Base-by-base conservation (phyloP, 2,113 vertebrate genomes). In the Carlito syrichta region DNA sequence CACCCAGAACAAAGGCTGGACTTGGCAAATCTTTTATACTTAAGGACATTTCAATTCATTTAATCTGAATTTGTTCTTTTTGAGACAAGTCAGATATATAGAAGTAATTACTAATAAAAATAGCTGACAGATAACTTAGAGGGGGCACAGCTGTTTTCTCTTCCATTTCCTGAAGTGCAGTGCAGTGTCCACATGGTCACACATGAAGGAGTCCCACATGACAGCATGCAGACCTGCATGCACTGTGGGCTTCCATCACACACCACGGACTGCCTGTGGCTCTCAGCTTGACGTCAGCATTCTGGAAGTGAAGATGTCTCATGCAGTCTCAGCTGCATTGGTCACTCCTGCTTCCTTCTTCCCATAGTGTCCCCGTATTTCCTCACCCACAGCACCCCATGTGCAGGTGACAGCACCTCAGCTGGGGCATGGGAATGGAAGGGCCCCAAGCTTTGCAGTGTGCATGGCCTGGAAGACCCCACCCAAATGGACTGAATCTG, bases 21-120 rank as follows among this genome's bases (percentile, higher is more conserved):
- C 52, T 45, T 92, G 78, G 74, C 14, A 48, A 20, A 45, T 13
- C 84, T 50, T 79, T 89, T 63, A 84, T 54, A 69, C 38, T 69
- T 74, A 71, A 43, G 73, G 45, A 89, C 38, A 63, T 45, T 81
- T 92, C 91, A 43, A 90, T 45, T 54, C 38, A 76, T 73, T 71
- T 85, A 69, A 50, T 73, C 38, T 90, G 13, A 87, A 71, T 87
- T 62, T 54, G 16, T 63, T 77, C 50, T 40, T 88, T 81, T 93
- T 62, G 54, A 93, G 71, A 19, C 56, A 81, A 25, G 43, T 10
- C 32, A 71, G 54, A 48, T 60, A 95, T 17, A 48, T 32, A 50
- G 40, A 52, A 52, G 86, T 89, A 93, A 43, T 85, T 54, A 45
- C 45, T 6, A 92, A 81, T 54, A 87, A 91, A 96, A 92, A 84